These are phyloP conservation scores for Echiichthys vipera DNA, from an alignment of 2,797 vertebrate genomes.

Conservation along the genomic window DNA sequence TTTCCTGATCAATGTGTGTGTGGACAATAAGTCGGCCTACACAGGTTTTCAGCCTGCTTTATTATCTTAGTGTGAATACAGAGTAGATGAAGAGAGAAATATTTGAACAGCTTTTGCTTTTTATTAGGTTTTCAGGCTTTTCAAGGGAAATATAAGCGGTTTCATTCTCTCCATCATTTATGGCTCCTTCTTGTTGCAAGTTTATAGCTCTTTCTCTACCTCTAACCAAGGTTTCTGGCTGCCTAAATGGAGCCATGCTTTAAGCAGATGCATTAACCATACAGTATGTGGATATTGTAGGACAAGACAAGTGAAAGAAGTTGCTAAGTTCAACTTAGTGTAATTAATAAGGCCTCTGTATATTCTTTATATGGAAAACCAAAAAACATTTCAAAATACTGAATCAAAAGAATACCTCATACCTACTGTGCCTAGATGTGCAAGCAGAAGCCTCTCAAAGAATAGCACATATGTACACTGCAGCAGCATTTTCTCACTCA, in stretches of 20 bases:
- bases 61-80: too few species aligned
- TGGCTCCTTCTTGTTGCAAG: too few species aligned
- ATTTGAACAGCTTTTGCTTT: too few species aligned
- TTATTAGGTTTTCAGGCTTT: too few species aligned
- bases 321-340: neutral
- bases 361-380: neutral
- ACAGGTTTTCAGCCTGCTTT: too few species aligned
- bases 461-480: neutral
- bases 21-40: too few species aligned
- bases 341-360: neutral
- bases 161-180: too few species aligned
- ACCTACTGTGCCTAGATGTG: neutral
- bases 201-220: neutral
- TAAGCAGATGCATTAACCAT: neutral
- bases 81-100: too few species aligned
- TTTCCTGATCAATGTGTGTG: too few species aligned
- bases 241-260: neutral
- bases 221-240: neutral
- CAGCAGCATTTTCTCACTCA: constrained; percentile 29
- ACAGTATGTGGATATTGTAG: neutral
- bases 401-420: neutral
- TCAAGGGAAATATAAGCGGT: too few species aligned
- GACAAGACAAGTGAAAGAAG: too few species aligned
- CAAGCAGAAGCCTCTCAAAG: neutral
- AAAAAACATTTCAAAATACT: neutral